Base-by-base conservation (phyloP, 2,797 vertebrate genomes). In the Myotis daubentonii region DNA sequence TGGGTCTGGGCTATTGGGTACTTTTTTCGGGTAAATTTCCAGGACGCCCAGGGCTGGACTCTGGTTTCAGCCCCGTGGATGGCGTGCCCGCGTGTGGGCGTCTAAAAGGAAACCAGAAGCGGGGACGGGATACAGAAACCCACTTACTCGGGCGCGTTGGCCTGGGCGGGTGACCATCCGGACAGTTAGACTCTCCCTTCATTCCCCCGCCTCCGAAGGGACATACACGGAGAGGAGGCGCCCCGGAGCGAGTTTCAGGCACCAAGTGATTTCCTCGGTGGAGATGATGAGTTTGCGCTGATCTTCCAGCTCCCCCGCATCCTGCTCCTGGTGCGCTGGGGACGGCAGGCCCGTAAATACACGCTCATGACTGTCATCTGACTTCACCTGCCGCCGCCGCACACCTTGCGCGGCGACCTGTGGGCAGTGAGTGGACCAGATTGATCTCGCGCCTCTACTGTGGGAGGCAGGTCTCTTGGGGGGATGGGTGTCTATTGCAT, bases 21-120 rank as follows among this genome's bases (percentile, higher is more conserved):
- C 74, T 74, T 91, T 23, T 28, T n/a, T 28, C 0, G 41, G 49
- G 88, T 74, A 0, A 5, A 51, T 89, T 81, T 78, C 78, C 86
- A 33, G 70, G 30, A 72, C 41, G 68, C 93, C 0, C 0, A 22
- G 93, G 10, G 89, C 78, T 16, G 0, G 41, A 79, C 41, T 78
- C 70, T 16, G 87, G 78, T 53, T 84, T 82, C 68, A 70, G 75
- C 78, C 57, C 47, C 78, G 60, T 22, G 88, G 49, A 85, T 85
- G 60, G 72, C 33, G 49, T 88, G 79, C 92, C 75, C 41, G 84
- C 62, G 57, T 57, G 95, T 95, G 96, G 96, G 94, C 93, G 95
- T 93, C 94, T 83, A 13, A 87, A 90, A 80, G 87, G 95, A 96
- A 96, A 92, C 57, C 93, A 88, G 95, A 76, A 88, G 84, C 76